Base-by-base conservation (phyloP, 2,888 invertebrate genomes). In the Sabatieria punctata region DNA sequence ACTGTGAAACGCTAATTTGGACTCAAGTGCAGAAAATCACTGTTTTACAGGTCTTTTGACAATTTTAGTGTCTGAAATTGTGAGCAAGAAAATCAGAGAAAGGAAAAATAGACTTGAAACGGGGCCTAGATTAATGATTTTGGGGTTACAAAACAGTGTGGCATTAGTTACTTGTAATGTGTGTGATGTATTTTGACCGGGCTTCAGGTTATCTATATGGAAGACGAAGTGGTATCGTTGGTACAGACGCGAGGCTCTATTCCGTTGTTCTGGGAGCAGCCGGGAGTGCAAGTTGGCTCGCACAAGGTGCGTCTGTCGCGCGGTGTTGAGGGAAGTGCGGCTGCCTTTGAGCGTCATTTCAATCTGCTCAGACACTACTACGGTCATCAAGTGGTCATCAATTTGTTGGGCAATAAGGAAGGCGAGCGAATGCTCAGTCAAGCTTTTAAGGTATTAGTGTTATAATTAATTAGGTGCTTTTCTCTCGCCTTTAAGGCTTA, bases 221-320 rank as follows among this genome's bases (percentile, higher is more conserved):
- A 95, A 65, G 82, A 86, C 60, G 80, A 85, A 62, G 78, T 88
- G 3, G 77, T 83, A 4, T 89, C 89, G 4, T 85, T 82, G 64
- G 72, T 97, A 13, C 74, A 75, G 71, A 88, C 88, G 0, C 75
- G 95, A 57, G 97, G 97, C 0, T 93, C 93, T 0, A 89, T 97
- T 1, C 95, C 97, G 1, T 71, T 97, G 22, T 97, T 97, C 71
- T 97, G 95, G 91, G 95, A 97, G 65, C 97, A 97, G 65, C 91
- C 95, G 1, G 95, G 95, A 11, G 80, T 95, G 13, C 88, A 91
- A 73, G 93, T 97, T 33, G 97, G 97, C 11, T 91, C 95, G 1
- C 97, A 97, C 68, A 95, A 93, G 72, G 89, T 97, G 0, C 85
- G 86, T 68, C 78, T 97, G 71, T 91, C 93, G 0, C 76, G 95